Base-by-base conservation (phyloP, 2,797 vertebrate species). In the Xiphorhynchus erythropygius region DNA sequence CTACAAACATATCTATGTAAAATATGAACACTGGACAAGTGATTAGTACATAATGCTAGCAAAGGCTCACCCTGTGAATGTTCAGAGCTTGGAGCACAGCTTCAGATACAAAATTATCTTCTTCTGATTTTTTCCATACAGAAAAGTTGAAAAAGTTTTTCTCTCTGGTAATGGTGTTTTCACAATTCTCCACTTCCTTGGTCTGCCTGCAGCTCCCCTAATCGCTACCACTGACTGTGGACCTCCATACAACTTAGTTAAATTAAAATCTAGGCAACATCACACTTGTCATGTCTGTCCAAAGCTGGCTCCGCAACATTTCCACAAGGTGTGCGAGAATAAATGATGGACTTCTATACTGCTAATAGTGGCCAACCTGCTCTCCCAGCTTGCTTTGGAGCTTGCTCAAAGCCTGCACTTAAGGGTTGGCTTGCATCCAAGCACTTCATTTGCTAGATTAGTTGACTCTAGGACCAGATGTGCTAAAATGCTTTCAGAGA, bases 381-480 rank as follows among this genome's bases (percentile, higher is more conserved):
- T 63, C 60, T 70, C 84, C 52, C 77, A 83, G 70, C 78, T 74
- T 59, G 63, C 70, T 90, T 47, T 63, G 90, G 88, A 89, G 67
- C 44, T 93, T 83, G 64, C 68, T 95, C 47, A 64, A 80, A 92
- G 68, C 44, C 84, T 56, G 86, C 84, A 93, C 81, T 96, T 91
- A 83, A 70, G 44, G 81, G 33, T 68, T 96, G 94, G 95, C 94
- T 77, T 67, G 41, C 60, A 70, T 95, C 91, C 96, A 95, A 94
- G 68, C 75, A 68, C 52, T 92, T 95, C 28, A 70, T 76, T 92
- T 92, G 63, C 79, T 89, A 70, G 78, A 89, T 85, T 92, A 91
- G 67, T 85, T 60, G 75, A 83, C 57, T 93, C 91, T 71, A 85
- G 78, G 91, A 96, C 88, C 94, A 96, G 95, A 96, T 97, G 96